Evolutionary conservation across 2,113 vertebrate species (phyloP).

Genomic region (Gopherus flavomarginatus): DNA sequence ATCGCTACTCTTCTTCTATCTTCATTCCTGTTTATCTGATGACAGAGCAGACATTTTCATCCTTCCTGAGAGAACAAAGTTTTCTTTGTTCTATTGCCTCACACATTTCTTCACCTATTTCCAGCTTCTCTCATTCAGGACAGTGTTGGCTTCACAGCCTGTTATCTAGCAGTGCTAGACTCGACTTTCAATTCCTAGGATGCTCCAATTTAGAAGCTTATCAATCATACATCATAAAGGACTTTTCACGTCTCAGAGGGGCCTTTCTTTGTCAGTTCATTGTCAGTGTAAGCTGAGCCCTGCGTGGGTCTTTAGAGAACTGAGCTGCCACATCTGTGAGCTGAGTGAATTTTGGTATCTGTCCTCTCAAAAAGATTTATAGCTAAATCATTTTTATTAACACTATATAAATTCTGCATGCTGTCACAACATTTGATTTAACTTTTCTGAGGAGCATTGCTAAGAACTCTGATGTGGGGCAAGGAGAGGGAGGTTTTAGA

Average conservation of each 20-base stretch:
- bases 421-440: neutral
- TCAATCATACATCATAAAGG: neutral
- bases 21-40: neutral
- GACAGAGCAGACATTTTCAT: neutral
- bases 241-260: neutral
- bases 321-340: neutral
- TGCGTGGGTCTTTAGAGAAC: neutral
- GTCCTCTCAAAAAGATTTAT: conserved; percentile 16
- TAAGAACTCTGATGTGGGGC: neutral
- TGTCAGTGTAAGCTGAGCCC: neutral
- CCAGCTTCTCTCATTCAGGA: neutral
- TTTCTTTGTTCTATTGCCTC: neutral
- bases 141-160: neutral
- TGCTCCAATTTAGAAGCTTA: neutral
- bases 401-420: conserved; percentile 1
- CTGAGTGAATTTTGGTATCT: neutral
- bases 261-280: rapidly evolving
- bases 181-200: neutral
- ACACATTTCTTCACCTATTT: neutral
- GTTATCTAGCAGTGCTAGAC: neutral
- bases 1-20: neutral
- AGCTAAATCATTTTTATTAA: conserved; percentile 39
- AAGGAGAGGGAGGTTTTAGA: neutral
- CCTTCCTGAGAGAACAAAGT: neutral
- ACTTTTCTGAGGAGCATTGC: neutral